Evolutionary conservation across 2,888 invertebrate species (phyloP), one percentile per base, ranked within the genome.

Genomic region (Tanypteryx hageni): DNA sequence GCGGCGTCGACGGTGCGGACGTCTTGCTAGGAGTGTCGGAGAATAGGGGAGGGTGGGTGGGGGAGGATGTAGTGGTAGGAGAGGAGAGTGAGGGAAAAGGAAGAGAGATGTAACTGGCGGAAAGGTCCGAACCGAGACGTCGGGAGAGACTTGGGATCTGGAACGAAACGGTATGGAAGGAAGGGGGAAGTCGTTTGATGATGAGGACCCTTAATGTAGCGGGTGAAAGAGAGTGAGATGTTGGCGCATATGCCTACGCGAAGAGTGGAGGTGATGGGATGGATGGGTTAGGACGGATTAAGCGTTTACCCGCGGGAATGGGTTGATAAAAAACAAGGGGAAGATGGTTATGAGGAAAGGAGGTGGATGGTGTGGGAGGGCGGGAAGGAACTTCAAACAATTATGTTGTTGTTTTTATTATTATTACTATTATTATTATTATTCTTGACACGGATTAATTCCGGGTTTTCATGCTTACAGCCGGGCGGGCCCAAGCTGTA

Each of bases 151-250:
- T 82, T 27, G 22, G 59, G 85, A 58, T 58, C 27, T 68, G 18
- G n/a, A 27, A 22, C 14, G 18, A 9, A 27, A 22, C 14, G 27
- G 85, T n/a, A 14, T 27, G 82, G 10, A 27, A 16, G 14, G 59
- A 64, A 18, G 59, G 31, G 31, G 89, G 64, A 64, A 64, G 64
- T 89, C 89, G 89, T 89, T 89, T 68, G 89, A 89, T 89, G 89
- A 89, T 61, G 89, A 89, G 31, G 44, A 10, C 64, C 44, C 89
- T 89, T 89, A 89, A 89, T 89, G 89, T 44, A 18, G 89, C 1
- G 89, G 89, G 64, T 16, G 61, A 57, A 10, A 31, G 82, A 7
- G 76, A 76, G 14, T n/a, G 14, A 44, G 44, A 44, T 1, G 44
- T 5, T 44, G 44, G 44, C 44, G 44, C 44, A 44, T 44, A 44